Conservation (phyloP, 2,888 invertebrate genomes). For the Carcina quercana region DNA sequence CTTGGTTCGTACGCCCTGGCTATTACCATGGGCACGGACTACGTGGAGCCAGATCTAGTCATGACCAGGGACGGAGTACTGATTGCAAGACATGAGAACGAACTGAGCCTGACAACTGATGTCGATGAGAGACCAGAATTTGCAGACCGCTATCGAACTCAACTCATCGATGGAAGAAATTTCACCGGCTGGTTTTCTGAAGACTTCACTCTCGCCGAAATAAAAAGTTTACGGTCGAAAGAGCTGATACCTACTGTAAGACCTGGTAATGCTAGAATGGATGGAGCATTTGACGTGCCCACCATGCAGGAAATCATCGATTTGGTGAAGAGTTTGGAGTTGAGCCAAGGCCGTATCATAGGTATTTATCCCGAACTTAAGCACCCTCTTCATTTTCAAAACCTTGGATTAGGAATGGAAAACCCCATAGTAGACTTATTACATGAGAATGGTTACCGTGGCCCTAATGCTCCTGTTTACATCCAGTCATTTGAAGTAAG, state of each 20-base stretch:
- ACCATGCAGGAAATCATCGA: conserved; percentile 60
- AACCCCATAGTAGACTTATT: conserved; percentile 40
- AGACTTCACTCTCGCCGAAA: conserved; percentile 57
- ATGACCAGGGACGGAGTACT: conserved; percentile 53
- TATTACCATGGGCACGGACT: conserved; percentile 58
- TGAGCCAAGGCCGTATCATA: conserved; percentile 43
- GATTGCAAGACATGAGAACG: conserved; percentile 57
- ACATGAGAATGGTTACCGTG: conserved; percentile 45
- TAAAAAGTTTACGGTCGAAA: conserved; percentile 47
- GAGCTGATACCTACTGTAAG: conserved; percentile 49
- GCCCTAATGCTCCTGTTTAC: conserved; percentile 39
- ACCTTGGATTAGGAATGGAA: conserved; percentile 48
- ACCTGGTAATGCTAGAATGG: conserved; percentile 53
- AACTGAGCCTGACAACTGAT: conserved; percentile 48
- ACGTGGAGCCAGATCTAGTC: conserved; percentile 60
- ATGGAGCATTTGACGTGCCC: conserved; percentile 43
- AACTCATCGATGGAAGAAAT: conserved; percentile 39
- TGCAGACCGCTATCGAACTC: conserved; percentile 35
- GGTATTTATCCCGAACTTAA: conserved; percentile 64
- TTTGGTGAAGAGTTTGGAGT: conserved; percentile 45
- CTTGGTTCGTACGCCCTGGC: conserved; percentile 58
- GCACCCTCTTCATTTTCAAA: conserved; percentile 47
- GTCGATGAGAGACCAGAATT: conserved; percentile 44
- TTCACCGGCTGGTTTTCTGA: conserved; percentile 58
- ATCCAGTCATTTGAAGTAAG: conserved; percentile 63